Evolutionary conservation across 2,888 invertebrate species (phyloP).

Genomic region (Periphyllus acericola): DNA sequence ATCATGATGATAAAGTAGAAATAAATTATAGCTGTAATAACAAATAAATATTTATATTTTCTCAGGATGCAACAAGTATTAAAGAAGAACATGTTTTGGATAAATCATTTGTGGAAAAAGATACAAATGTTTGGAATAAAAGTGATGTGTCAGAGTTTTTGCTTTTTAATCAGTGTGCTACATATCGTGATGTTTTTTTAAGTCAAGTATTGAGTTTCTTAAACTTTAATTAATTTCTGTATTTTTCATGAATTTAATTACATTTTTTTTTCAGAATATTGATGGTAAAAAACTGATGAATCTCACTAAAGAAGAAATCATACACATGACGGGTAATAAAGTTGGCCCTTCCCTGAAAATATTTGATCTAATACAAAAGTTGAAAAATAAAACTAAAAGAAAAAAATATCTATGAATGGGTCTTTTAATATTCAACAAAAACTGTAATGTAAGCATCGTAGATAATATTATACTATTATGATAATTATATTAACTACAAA

Average conservation of each 20-base stretch:
- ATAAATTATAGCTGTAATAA: neutral
- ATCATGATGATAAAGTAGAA: neutral
- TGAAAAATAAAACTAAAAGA: conserved; percentile 61
- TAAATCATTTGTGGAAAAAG: conserved; percentile 42
- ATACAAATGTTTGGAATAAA: conserved; percentile 77
- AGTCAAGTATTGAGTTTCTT: conserved; percentile 68
- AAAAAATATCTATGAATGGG: conserved; percentile 30
- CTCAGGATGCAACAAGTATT: conserved; percentile 25
- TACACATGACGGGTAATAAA: conserved; percentile 89
- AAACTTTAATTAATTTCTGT: neutral
- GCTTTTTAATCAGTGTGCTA: conserved; percentile 82
- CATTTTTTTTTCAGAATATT: conserved; percentile 73
- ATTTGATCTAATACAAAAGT: conserved; percentile 80
- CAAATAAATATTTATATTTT: neutral
- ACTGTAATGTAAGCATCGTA: neutral
- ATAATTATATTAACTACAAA: neutral
- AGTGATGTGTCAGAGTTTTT: conserved; percentile 90
- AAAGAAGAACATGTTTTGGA: conserved; percentile 15
- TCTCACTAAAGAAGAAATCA: conserved; percentile 89
- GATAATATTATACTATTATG: neutral
- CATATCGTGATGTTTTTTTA: conserved; percentile 73
- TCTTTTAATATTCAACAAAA: neutral
- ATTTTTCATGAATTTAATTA: conserved; percentile 20
- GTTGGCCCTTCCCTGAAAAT: conserved; percentile 95
- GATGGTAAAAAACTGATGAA: conserved; percentile 83